Conservation (phyloP, 2,113 vertebrate genomes). For the Callocephalon fimbriatum region DNA sequence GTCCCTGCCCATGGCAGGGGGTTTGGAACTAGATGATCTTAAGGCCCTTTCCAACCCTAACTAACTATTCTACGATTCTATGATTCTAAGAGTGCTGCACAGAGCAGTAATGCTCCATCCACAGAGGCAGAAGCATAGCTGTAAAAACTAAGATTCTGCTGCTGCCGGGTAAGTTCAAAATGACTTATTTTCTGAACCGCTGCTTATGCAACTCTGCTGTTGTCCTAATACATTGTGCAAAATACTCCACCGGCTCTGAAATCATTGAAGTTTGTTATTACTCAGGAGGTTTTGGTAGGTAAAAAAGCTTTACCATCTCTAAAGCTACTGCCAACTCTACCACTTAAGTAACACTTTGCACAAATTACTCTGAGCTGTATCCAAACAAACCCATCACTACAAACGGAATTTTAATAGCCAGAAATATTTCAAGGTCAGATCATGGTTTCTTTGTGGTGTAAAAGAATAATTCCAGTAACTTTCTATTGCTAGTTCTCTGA, state of each 20-base stretch:
- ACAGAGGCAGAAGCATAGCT: fast-evolving
- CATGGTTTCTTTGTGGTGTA: not conserved
- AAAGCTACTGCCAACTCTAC: not conserved
- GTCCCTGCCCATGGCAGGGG: too few relatives aligned
- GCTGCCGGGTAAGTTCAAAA: not conserved
- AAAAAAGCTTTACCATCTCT: not conserved
- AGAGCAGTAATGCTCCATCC: not conserved
- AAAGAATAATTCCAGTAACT: not conserved
- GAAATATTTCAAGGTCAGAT: not conserved
- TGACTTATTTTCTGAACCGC: not conserved
- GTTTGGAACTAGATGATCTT: too few relatives aligned
- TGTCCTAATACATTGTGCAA: not conserved
- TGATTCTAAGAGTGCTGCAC: not conserved
- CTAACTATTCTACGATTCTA: too few relatives aligned
- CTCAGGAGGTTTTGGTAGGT: not conserved
- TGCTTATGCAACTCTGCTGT: not conserved
- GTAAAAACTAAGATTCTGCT: not conserved
- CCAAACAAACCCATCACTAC: not conserved
- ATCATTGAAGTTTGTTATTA: not conserved
- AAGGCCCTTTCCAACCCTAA: too few relatives aligned
- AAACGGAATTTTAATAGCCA: not conserved
- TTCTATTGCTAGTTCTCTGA: not conserved
- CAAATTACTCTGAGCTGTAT: not conserved
- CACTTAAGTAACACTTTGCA: not conserved
- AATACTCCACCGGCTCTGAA: not conserved